Evolutionary conservation across 2,113 vertebrate genomes (phyloP).

Genomic region (Stomatorhinus ivindoensis): DNA sequence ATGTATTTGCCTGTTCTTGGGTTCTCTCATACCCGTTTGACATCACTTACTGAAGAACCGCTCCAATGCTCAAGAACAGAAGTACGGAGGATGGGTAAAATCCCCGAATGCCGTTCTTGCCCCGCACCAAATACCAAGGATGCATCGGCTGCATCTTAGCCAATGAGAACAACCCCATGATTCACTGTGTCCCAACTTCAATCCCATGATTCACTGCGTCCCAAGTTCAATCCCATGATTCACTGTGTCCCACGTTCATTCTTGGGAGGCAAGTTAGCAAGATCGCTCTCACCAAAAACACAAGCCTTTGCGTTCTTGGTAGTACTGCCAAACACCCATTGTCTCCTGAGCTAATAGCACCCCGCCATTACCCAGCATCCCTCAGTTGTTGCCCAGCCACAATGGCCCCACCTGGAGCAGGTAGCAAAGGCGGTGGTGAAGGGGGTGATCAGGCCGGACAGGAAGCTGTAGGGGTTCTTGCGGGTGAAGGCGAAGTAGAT

Average conservation of each 20-base stretch:
- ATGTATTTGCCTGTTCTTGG: not conserved
- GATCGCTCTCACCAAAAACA: not conserved
- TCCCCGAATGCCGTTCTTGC: not conserved
- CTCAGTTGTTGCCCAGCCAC: not conserved
- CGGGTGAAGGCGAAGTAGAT: conserved; percentile 87
- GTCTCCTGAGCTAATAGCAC: not conserved
- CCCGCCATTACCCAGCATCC: not conserved
- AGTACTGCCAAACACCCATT: not conserved
- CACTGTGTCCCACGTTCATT: not conserved
- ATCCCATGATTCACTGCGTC: not conserved
- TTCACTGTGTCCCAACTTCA: not conserved
- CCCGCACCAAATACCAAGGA: not conserved
- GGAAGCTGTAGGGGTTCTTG: conserved; percentile 86
- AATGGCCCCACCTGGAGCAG: conserved; percentile 76
- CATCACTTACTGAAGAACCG: not conserved
- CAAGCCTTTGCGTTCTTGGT: not conserved
- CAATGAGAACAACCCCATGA: not conserved
- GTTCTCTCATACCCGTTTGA: not conserved
- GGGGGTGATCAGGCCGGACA: conserved; percentile 87
- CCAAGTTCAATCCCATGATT: not conserved
- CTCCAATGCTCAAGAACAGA: not conserved
- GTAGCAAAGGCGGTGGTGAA: conserved; percentile 93
- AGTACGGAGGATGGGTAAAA: not conserved
- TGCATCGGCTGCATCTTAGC: not conserved
- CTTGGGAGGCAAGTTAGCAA: not conserved